Base-by-base conservation (phyloP, 2,113 vertebrate species). In the Tupaia chinensis region DNA sequence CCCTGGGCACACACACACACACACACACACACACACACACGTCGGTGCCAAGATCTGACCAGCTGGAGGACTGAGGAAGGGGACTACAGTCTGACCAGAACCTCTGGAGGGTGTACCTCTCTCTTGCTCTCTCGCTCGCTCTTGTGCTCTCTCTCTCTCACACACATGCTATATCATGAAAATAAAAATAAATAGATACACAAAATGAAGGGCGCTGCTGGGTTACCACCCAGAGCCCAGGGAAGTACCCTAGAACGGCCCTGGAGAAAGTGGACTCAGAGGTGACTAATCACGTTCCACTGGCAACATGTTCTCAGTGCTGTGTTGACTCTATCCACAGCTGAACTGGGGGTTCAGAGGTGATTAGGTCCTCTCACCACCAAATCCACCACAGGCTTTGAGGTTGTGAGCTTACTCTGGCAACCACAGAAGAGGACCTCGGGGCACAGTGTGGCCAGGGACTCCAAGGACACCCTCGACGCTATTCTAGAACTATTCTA, bases 161-260 rank as follows among this genome's bases (percentile, higher is more conserved):
- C 44, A 44, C 44, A 44, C 44, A 44, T 44, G 44, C 44, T 44
- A 44, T 44, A 44, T 44, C 44, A 44, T 44, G 44, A 44, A 44
- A 44, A 44, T 44, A 44, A 44, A 44, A 44, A 44, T 44, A 44
- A 44, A 44, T 44, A 44, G 44, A 44, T 44, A 44, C 29, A 9
- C 1, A 17, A 69, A 23, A 9, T 0, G 0, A 9, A 17, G 58
- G 79, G 53, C 0, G 29, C 60, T 0, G 5, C 25, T 3, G 0
- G 8, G 3, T 29, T 4, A 0, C 44, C 0, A 4, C 23, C 53
- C 27, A 1, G 7, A 13, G 54, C 14, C 1, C 34, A 2, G 32
- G 73, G 14, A 0, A 1, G n/a, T 44, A 44, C 44, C 44, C 2
- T 0, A 12, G 61, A 66, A 16, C 53, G 85, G 58, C 0, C 0